phyloP scores from a whole-genome alignment of 2,888 invertebrate genomes.

The Copidosoma aretas region DNA sequence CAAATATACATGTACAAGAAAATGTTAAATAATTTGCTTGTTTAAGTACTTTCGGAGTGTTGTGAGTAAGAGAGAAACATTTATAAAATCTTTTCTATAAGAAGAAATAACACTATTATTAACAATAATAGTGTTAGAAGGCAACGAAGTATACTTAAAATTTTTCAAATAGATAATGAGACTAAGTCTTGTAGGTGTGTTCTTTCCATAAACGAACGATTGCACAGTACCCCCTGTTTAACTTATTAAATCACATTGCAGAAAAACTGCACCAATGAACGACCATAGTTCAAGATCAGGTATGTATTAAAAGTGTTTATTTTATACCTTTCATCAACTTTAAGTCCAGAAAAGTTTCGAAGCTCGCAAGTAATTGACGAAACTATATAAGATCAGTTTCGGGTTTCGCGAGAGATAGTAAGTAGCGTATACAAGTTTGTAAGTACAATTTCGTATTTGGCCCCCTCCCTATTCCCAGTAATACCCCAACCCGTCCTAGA shows the following conservation, averaged over 20 bases:
- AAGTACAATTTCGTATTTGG: neutral
- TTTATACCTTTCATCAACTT: neutral
- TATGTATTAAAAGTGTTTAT: neutral
- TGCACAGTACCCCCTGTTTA: conserved; percentile 11
- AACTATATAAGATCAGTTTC: neutral
- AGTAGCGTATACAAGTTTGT: neutral
- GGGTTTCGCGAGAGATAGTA: neutral
- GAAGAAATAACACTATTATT: neutral
- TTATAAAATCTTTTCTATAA: conserved; percentile 3
- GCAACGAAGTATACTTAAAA: conserved; percentile 14
- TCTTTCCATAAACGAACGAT: conserved; percentile 5
- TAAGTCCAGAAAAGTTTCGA: neutral
- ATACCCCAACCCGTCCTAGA: too few species aligned
- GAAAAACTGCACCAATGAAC: neutral
- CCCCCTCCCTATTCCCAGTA: too few species aligned
- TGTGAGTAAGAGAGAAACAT: conserved; percentile 8
- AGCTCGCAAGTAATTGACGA: neutral
- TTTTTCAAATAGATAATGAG: conserved; percentile 5
- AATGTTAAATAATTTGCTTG: neutral
- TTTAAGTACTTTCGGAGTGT: conserved; percentile 26
- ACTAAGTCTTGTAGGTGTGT: conserved; percentile 16
- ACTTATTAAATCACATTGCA: neutral
- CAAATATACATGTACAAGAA: neutral
- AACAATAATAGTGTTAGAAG: neutral
- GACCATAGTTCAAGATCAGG: neutral